Conservation (phyloP, 2,113 vertebrate species). For the Austrofundulus limnaeus region DNA sequence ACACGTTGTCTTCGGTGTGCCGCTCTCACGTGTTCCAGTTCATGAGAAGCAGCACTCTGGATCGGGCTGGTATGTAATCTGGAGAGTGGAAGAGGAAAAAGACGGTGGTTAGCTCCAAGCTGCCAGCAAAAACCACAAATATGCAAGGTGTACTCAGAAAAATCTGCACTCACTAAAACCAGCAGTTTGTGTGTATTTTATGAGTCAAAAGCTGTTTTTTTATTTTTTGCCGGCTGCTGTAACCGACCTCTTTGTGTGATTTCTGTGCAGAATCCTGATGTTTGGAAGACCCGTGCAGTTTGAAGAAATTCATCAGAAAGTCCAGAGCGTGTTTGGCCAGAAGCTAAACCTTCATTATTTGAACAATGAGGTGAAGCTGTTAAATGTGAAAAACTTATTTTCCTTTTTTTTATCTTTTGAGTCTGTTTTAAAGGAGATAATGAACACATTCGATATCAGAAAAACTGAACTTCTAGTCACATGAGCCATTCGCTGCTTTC, state of each 20-base stretch:
- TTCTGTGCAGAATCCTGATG: slow-evolving; percentile 81
- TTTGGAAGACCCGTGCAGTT: slow-evolving; percentile 91
- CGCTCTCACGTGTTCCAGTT: slow-evolving; percentile 48
- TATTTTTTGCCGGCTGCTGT: slow-evolving; percentile 23
- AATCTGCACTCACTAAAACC: slow-evolving; percentile 74
- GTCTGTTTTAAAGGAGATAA: not conserved
- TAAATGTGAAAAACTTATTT: not conserved
- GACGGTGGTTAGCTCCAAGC: slow-evolving; percentile 78
- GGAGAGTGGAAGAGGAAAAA: slow-evolving; percentile 78
- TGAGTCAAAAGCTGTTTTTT: slow-evolving; percentile 25
- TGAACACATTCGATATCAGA: too few species aligned
- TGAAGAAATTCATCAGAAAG: slow-evolving; percentile 92
- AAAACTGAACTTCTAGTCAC: too few species aligned
- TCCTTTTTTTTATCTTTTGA: not conserved
- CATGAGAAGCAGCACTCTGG: slow-evolving; percentile 51
- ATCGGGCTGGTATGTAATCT: slow-evolving; percentile 72
- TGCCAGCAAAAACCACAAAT: slow-evolving; percentile 89
- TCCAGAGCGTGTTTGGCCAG: slow-evolving; percentile 90
- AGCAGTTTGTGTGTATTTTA: slow-evolving; percentile 40
- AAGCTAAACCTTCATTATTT: slow-evolving; percentile 92
- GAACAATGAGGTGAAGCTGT: slow-evolving; percentile 91
- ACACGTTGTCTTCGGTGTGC: slow-evolving; percentile 31
- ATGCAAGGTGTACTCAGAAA: slow-evolving; percentile 88
- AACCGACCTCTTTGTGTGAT: slow-evolving; percentile 19
- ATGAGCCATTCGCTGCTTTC: too few species aligned